Percentiles rank a stretch among this genome's conserved stretches.
phyloP scores from a whole-genome alignment of 2,113 vertebrate genomes.

The Melanostigma gelatinosum region DNA sequence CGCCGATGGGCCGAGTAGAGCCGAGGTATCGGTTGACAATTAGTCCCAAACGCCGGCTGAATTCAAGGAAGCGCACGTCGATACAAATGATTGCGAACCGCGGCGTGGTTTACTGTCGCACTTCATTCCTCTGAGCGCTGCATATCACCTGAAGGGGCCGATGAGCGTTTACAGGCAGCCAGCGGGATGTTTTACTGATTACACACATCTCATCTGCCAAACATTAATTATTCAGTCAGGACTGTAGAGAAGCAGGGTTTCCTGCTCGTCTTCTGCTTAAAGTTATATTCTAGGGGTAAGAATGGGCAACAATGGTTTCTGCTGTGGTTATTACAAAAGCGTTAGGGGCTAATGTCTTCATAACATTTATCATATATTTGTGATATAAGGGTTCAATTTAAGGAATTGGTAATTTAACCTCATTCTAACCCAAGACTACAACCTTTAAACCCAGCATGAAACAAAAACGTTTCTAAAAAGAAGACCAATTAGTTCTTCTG shows the following conservation, averaged over 20 bases:
- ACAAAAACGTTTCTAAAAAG: not conserved
- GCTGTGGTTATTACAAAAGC: not conserved
- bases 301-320: not conserved
- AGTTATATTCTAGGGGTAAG: constrained; percentile 6
- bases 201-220: constrained; percentile 48
- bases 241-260: constrained; percentile 31
- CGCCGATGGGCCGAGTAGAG: constrained; percentile 14
- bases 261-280: constrained; percentile 43
- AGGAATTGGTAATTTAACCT: not conserved
- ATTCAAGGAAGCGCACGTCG: constrained; percentile 64
- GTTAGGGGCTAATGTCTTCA: not conserved
- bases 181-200: constrained; percentile 39
- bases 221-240: constrained; percentile 63
- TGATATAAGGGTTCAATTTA: not conserved
- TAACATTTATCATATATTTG: not conserved
- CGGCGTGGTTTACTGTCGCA: constrained; percentile 61
- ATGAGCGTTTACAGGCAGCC: constrained; percentile 61
- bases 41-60: constrained; percentile 62
- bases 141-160: constrained; percentile 48
- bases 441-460: not conserved
- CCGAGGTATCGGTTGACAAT: constrained; percentile 72
- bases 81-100: constrained; percentile 68
- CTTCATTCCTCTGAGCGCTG: constrained; percentile 63
- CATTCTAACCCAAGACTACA: too few species aligned
- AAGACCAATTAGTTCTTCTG: not conserved